Conservation (phyloP, 92 coral and sea anemone genomes). For the Actinernus sp. region DNA sequence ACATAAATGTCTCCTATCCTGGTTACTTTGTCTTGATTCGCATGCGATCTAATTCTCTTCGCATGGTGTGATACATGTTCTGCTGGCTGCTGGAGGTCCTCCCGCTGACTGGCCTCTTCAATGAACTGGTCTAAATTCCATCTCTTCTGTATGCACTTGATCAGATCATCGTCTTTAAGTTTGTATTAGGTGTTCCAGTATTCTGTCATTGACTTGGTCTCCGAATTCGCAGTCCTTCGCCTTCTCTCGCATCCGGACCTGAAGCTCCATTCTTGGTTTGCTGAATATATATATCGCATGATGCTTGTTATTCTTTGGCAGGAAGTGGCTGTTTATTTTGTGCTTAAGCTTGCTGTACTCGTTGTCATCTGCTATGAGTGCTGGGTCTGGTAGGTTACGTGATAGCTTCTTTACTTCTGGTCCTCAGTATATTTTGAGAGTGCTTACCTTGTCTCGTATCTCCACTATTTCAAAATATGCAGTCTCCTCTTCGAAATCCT, state of each 20-base stretch:
- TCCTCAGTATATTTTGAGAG: no score
- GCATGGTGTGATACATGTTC: no score
- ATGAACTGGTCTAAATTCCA: constrained; percentile 61
- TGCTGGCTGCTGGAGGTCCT: no score
- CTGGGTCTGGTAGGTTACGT: constrained; percentile 63
- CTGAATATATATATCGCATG: constrained; percentile 60
- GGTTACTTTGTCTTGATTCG: constrained; percentile 4
- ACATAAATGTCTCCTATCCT: no score
- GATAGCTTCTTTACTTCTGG: no score
- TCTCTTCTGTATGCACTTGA: constrained; percentile 52
- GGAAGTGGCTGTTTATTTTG: constrained; percentile 39
- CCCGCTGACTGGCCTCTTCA: constrained; percentile 45
- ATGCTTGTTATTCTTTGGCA: constrained; percentile 65
- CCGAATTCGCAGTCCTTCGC: constrained; percentile 72
- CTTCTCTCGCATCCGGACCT: constrained; percentile 53
- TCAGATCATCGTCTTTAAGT: constrained; percentile 55
- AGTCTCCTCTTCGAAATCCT: no score
- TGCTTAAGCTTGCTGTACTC: constrained; percentile 38
- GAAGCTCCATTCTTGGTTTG: constrained; percentile 20
- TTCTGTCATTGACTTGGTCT: no score
- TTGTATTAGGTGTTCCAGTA: no score
- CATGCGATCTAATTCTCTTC: no score
- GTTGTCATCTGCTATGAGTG: constrained; percentile 46
- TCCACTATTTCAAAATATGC: no score
- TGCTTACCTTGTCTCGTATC: constrained; percentile 55